Evolutionary conservation across 2,797 vertebrate species (phyloP), one percentile per base, ranked within the genome.

Genomic region (Cyprinodon diabolis): DNA sequence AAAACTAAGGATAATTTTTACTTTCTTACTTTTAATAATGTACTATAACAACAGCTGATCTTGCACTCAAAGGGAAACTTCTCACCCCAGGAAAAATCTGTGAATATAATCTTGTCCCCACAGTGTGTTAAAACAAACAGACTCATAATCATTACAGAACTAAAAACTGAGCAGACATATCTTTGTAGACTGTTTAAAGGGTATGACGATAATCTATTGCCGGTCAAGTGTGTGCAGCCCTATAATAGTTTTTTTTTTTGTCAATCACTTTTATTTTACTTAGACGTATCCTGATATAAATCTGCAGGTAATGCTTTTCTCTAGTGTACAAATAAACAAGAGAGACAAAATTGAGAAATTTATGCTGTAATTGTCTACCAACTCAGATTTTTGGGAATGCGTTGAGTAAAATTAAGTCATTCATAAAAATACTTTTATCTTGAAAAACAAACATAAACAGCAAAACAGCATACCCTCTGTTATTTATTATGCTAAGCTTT

Each of bases 221-320:
- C 37, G 21, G 49, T 69, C 70, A 85, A 84, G 76, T 62, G 23
- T 87, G 83, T 81, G 67, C 4, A 5, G 45, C 71, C 37, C 57
- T 77, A 25, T 25, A 25, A 25, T 25, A 25, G 25, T 25, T 25
- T 25, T 25, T 25, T 25, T 25, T 25, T 25, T 25, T 40, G 10
- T 10, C 19, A 37, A 58, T 17, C 56, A 62, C 15, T 37, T 62
- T 62, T 62, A 62, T 19, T 62, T 8, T 14, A 37, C 30, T 35
- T 60, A 37, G 17, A 60, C 15, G 37, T 17, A 37, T 15, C 13
- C 13, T 15, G 17, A 6, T 37, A 10, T 19, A 37, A 60, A 60
- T 23, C 15, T 25, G 56, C 56, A 58, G 25, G 25, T 17, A 25
- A 8, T 58, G 25, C 25, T 58, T 7, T 58, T 58, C 35, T 58